Evolutionary conservation across 2,888 invertebrate species (phyloP).

Genomic region (Zootermopsis nevadensis): DNA sequence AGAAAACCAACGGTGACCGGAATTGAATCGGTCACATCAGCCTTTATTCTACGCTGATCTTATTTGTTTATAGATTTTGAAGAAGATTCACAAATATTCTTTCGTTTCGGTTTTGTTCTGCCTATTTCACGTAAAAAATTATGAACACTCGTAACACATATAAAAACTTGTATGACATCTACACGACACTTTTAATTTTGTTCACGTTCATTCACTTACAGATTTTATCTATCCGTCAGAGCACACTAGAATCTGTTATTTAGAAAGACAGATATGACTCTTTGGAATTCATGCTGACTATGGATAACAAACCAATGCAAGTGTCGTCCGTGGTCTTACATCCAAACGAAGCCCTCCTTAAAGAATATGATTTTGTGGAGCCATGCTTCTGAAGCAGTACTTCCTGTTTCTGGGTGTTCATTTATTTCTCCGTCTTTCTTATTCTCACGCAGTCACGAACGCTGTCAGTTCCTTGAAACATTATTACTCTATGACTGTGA

Average conservation of each 20-base stretch:
- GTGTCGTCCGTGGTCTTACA: neutral
- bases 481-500: neutral
- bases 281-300: neutral
- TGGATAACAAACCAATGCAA: neutral
- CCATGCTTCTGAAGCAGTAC: neutral
- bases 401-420: slow-evolving; percentile 7
- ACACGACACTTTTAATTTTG: too few relatives aligned
- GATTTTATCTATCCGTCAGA: too few relatives aligned
- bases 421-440: neutral
- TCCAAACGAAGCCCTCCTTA: neutral
- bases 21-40: too few relatives aligned
- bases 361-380: neutral
- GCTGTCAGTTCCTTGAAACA: neutral
- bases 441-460: neutral
- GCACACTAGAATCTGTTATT: neutral
- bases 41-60: too few relatives aligned
- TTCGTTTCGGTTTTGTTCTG: too few relatives aligned
- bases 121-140: too few relatives aligned
- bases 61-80: too few relatives aligned
- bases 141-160: too few relatives aligned
- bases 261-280: neutral
- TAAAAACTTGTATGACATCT: too few relatives aligned
- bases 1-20: too few relatives aligned
- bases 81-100: too few relatives aligned
- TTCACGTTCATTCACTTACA: too few relatives aligned